A percentile compares a stretch with the other conserved stretches of the same genome.
phyloP scores from a whole-genome alignment of 1,140 invertebrate species.

The Drosophila santomea region DNA sequence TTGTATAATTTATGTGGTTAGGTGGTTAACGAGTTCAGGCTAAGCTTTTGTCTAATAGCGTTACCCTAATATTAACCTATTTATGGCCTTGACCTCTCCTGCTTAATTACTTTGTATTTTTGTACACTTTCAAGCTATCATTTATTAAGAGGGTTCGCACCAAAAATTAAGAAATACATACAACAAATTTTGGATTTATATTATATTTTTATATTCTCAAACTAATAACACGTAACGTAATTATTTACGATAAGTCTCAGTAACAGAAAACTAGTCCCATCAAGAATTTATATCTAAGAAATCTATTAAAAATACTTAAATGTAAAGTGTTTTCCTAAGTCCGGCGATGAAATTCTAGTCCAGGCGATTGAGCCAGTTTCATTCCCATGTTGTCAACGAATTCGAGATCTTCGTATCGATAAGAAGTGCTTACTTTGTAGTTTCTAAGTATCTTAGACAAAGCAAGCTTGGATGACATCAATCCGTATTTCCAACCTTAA shows the following conservation, averaged over 20 bases:
- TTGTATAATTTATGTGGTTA: background rate
- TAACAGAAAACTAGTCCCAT: background rate
- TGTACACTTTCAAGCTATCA: background rate
- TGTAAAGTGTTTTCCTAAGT: background rate
- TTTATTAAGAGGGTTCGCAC: background rate
- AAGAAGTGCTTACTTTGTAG: conserved; percentile 58
- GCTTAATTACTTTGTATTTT: background rate
- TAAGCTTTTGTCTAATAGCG: too few relatives aligned
- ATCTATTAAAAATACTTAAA: background rate
- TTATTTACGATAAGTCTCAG: background rate
- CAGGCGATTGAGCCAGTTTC: conserved; percentile 40
- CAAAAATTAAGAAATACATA: background rate
- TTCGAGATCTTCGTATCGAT: conserved; percentile 52
- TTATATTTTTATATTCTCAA: background rate
- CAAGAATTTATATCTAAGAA: background rate
- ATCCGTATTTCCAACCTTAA: conserved; percentile 66
- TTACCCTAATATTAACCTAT: background rate
- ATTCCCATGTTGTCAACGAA: conserved; percentile 48
- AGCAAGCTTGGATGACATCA: conserved; percentile 45
- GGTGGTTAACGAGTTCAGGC: background rate
- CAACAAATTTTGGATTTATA: background rate
- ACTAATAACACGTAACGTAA: too few relatives aligned
- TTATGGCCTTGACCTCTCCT: background rate
- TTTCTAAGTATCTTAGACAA: conserved; percentile 63
- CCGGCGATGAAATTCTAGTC: conserved; percentile 39